Conservation (phyloP, 2,113 vertebrate genomes). For the Cnemophilus loriae region DNA sequence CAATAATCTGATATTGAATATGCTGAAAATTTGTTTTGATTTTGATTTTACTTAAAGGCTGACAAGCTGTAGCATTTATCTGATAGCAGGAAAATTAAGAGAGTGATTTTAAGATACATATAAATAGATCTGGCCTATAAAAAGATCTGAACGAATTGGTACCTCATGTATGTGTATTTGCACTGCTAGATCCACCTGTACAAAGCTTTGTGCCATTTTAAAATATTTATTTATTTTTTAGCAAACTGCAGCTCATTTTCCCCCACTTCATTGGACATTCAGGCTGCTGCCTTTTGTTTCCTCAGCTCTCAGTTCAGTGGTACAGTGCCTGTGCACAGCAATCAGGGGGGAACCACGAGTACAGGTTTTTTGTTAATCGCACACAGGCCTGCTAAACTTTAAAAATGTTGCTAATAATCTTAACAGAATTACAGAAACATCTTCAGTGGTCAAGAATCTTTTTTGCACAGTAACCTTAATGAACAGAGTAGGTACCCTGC, state of each 20-base stretch:
- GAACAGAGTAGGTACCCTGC: constrained; percentile 18
- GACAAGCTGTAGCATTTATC: not conserved
- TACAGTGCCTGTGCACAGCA: not conserved
- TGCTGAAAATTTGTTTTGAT: not conserved
- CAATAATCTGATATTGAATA: not conserved
- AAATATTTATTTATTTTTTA: constrained; percentile 20
- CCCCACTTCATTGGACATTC: not conserved
- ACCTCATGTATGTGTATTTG: constrained; percentile 72
- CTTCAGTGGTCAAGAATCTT: not conserved
- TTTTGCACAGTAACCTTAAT: constrained; percentile 47
- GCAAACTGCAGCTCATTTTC: not conserved
- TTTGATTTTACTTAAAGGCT: constrained; percentile 7
- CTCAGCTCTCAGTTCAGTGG: constrained; percentile 12
- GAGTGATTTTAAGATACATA: constrained; percentile 22
- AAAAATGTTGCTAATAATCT: constrained; percentile 38
- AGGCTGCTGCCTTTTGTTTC: constrained; percentile 47
- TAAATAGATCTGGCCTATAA: constrained; percentile 57
- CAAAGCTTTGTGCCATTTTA: constrained; percentile 60
- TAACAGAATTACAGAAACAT: not conserved
- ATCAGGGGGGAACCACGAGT: not conserved
- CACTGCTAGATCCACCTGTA: constrained; percentile 65
- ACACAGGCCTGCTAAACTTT: constrained; percentile 31
- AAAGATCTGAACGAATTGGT: constrained; percentile 30
- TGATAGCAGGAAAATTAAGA: constrained; percentile 31
- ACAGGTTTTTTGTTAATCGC: not conserved